Conservation (phyloP, 2,797 vertebrate species). For the Pempheris klunzingeri region DNA sequence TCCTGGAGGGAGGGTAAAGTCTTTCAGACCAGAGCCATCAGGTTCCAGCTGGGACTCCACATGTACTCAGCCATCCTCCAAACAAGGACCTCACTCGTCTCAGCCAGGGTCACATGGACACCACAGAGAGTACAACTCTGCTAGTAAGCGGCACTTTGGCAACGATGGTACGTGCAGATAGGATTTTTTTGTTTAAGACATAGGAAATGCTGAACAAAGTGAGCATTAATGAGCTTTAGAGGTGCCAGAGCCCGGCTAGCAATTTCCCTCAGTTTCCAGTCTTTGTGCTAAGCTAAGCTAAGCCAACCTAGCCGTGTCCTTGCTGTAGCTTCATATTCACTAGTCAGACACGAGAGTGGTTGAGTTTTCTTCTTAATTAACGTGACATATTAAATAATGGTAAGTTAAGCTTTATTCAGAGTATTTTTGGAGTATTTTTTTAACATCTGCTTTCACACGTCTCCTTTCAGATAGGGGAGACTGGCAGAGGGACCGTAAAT, state of each 20-base stretch:
- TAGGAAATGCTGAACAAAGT: constrained; percentile 38
- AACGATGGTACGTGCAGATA: constrained; percentile 78
- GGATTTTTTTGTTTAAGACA: not conserved
- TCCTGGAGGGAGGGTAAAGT: constrained; percentile 85
- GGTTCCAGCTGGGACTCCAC: constrained; percentile 92
- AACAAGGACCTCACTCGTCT: constrained; percentile 81
- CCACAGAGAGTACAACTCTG: constrained; percentile 90
- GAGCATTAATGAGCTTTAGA: not conserved
- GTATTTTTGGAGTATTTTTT: no score
- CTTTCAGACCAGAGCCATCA: constrained; percentile 91
- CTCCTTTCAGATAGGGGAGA: constrained; percentile 91
- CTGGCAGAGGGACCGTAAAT: constrained; percentile 97
- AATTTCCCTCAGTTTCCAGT: not conserved
- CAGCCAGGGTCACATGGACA: constrained; percentile 89
- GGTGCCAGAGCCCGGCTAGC: not conserved
- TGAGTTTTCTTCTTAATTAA: not conserved
- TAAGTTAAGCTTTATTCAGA: not conserved
- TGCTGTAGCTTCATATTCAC: not conserved
- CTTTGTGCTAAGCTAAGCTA: constrained; percentile 14
- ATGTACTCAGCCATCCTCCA: constrained; percentile 87
- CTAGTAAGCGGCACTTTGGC: constrained; percentile 94
- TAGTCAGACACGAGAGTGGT: not conserved
- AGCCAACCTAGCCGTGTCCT: not conserved
- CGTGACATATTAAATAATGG: not conserved
- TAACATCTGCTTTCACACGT: not conserved